phyloP scores from a whole-genome alignment of 2,113 vertebrate species.

The Gymnogyps californianus region DNA sequence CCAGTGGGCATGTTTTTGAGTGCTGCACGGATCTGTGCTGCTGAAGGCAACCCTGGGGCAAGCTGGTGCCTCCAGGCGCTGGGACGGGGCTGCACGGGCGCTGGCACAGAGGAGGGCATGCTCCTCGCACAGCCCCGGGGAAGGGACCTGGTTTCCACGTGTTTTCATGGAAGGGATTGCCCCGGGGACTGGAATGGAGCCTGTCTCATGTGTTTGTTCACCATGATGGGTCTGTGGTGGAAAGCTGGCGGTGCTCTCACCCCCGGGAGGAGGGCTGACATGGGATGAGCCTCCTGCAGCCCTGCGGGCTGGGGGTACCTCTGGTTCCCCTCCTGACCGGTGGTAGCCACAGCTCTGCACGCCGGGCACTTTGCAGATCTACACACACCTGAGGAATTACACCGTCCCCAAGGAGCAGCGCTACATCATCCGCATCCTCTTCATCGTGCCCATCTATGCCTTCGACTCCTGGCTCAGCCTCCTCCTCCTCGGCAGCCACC shows the following conservation, averaged over 20 bases:
- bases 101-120: background rate
- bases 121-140: background rate
- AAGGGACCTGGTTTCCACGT: background rate
- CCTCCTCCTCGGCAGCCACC: conserved; percentile 88
- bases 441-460: conserved; percentile 91
- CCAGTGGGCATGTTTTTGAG: background rate
- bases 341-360: background rate
- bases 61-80: background rate
- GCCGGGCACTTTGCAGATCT: conserved; percentile 80
- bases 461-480: conserved; percentile 98
- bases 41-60: background rate
- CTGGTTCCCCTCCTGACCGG: background rate
- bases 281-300: background rate
- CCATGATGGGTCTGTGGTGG: fast-evolving
- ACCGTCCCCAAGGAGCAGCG: conserved; percentile 90
- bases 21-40: fast-evolving
- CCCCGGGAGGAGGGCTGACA: fast-evolving
- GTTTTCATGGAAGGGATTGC: background rate
- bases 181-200: background rate
- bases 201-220: background rate
- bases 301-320: background rate
- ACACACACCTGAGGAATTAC: conserved; percentile 88
- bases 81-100: background rate
- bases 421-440: conserved; percentile 94
- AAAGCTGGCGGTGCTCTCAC: background rate